Conservation (phyloP, 2,797 vertebrate genomes). For the Rhinatrema bivittatum region DNA sequence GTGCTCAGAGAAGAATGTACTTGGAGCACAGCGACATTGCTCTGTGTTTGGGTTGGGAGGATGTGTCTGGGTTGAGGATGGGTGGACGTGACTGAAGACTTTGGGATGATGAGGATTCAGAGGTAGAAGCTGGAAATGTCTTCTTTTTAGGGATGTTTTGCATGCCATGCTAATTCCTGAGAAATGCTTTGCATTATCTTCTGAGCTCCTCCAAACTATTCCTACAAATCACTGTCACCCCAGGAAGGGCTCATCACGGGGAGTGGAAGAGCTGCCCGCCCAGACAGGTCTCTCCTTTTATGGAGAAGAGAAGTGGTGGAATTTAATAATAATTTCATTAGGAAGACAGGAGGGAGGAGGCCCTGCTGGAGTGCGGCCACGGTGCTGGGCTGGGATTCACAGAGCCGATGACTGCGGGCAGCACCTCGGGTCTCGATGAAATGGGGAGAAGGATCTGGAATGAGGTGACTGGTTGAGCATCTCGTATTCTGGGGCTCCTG, state of each 20-base stretch:
- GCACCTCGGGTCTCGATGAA: too few species aligned
- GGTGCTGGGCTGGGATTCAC: neutral
- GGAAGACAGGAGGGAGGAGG: neutral
- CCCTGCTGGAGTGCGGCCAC: neutral
- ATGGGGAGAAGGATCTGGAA: too few species aligned
- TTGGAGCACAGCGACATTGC: too few species aligned
- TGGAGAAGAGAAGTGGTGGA: neutral
- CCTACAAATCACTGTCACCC: slow-evolving; percentile 1
- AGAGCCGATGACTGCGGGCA: too few species aligned
- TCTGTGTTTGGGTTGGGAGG: too few species aligned
- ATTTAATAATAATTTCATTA: too few species aligned
- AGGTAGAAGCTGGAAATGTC: neutral
- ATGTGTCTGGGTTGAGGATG: too few species aligned
- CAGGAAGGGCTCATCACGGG: too few species aligned
- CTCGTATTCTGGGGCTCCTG: too few species aligned
- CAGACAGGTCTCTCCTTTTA: neutral
- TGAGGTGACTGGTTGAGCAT: too few species aligned
- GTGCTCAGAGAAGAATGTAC: too few species aligned
- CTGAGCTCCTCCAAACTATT: neutral
- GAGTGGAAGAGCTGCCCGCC: too few species aligned
- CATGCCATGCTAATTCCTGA: slow-evolving; percentile 22
- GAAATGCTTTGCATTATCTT: slow-evolving; percentile 11
- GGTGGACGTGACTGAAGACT: neutral
- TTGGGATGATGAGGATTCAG: neutral
- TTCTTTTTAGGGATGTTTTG: slow-evolving; percentile 2